Evolutionary conservation across 2,797 vertebrate genomes (phyloP).

Genomic region (Neopelma chrysocephalum): DNA sequence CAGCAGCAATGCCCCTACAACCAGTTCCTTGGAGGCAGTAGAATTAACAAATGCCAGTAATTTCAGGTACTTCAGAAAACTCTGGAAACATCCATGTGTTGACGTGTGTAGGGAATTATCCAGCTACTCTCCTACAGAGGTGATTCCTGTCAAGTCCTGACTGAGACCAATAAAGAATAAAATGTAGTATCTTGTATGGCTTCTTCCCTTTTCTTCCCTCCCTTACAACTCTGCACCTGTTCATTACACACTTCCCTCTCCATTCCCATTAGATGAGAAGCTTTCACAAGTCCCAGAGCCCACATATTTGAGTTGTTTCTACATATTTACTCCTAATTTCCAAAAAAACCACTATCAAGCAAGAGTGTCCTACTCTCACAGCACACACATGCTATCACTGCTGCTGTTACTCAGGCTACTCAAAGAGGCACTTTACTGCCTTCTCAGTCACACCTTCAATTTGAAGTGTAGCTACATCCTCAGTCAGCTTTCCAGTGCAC

Average conservation of each 20-base stretch:
- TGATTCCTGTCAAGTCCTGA: neutral
- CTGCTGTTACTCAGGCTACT: neutral
- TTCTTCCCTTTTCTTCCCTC: neutral
- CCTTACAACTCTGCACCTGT: neutral
- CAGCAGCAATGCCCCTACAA: neutral
- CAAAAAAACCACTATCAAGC: neutral
- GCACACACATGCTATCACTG: neutral
- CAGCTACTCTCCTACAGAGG: neutral
- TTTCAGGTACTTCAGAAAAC: neutral
- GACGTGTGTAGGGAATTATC: neutral
- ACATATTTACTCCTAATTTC: neutral
- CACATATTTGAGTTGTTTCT: neutral
- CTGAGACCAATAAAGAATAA: neutral
- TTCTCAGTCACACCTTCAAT: neutral
- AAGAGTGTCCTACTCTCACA: neutral
- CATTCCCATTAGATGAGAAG: neutral
- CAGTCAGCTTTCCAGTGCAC: neutral
- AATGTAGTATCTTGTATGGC: neutral
- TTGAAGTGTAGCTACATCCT: neutral
- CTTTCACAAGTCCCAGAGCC: neutral
- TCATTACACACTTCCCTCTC: neutral
- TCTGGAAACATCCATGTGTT: neutral
- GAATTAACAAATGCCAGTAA: neutral
- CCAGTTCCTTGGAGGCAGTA: neutral
- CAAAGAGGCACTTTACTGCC: neutral